phyloP scores from a whole-genome alignment of 2,888 invertebrate species.

The Zeuzera pyrina region DNA sequence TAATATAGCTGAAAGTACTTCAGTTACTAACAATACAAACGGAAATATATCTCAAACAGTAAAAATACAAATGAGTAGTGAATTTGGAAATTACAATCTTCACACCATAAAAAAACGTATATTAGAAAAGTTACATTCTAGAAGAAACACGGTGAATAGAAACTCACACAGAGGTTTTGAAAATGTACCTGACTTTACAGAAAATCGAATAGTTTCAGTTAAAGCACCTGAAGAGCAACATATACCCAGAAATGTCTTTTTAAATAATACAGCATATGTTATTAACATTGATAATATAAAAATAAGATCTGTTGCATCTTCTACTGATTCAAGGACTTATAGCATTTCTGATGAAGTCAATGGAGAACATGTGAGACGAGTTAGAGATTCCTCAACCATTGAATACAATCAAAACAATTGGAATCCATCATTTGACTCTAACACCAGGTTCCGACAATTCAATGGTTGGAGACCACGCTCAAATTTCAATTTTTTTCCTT shows the following conservation, averaged over 20 bases:
- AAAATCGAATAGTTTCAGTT: slow-evolving; percentile 29
- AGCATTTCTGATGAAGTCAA: slow-evolving; percentile 36
- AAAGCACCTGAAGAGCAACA: slow-evolving; percentile 35
- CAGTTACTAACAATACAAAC: not conserved
- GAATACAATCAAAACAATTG: slow-evolving; percentile 15
- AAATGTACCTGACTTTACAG: slow-evolving; percentile 36
- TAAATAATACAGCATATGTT: slow-evolving; percentile 37
- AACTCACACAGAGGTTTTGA: slow-evolving; percentile 27
- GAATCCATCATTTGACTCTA: slow-evolving; percentile 7
- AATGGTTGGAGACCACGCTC: slow-evolving; percentile 28
- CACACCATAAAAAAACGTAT: too few relatives aligned
- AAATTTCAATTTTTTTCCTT: slow-evolving; percentile 28
- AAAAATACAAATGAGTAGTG: too few relatives aligned
- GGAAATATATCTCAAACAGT: too few relatives aligned
- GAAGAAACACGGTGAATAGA: too few relatives aligned
- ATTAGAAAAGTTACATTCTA: slow-evolving; percentile 16
- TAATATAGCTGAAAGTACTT: not conserved
- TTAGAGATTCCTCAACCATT: slow-evolving; percentile 20
- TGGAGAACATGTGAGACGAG: slow-evolving; percentile 30
- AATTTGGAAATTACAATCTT: too few relatives aligned
- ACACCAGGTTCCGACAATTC: slow-evolving; percentile 23
- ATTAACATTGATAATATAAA: slow-evolving; percentile 34
- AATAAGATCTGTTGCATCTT: slow-evolving; percentile 17
- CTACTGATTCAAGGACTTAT: slow-evolving; percentile 23
- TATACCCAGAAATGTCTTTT: slow-evolving; percentile 40